Evolutionary conservation across 2,888 invertebrate genomes (phyloP).

Genomic region (Drosophila kambysellisi): DNA sequence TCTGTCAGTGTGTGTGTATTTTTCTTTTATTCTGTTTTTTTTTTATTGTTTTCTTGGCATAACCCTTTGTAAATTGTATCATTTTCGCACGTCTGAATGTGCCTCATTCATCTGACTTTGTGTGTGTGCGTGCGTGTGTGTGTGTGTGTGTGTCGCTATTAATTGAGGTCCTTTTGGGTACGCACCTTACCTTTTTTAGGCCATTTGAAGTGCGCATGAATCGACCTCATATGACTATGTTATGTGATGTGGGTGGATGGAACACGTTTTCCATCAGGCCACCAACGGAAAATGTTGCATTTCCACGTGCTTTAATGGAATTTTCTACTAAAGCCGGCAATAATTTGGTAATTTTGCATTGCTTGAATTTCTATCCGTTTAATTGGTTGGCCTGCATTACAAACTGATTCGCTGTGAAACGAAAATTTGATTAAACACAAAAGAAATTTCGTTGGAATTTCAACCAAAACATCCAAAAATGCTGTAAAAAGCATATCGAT

Average conservation of each 20-base stretch:
- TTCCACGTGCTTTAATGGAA: constrained; percentile 70
- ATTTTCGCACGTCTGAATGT: constrained; percentile 69
- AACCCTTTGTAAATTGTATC: constrained; percentile 68
- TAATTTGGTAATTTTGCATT: constrained; percentile 10
- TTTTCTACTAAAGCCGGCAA: constrained; percentile 59
- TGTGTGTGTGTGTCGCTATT: constrained; percentile 41
- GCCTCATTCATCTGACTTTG: constrained; percentile 16
- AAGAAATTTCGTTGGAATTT: neutral
- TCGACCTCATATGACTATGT: constrained; percentile 19
- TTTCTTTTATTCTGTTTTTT: constrained; percentile 12
- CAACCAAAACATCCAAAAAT: neutral
- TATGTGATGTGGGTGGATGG: constrained; percentile 16
- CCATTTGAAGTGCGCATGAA: constrained; percentile 32
- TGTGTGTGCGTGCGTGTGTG: constrained; percentile 23
- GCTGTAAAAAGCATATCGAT: neutral
- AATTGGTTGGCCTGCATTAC: constrained; percentile 6
- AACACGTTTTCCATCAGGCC: constrained; percentile 57
- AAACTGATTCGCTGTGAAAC: neutral
- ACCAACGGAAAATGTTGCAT: constrained; percentile 54
- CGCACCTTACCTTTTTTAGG: constrained; percentile 56
- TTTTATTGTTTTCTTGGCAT: constrained; percentile 32
- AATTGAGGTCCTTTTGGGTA: constrained; percentile 62
- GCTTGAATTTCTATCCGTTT: constrained; percentile 14
- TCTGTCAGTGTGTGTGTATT: constrained; percentile 1
- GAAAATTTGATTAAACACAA: constrained; percentile 6